A percentile compares a stretch with the other conserved stretches of the same genome.
These are phyloP conservation scores for Ambastaia sidthimunki DNA, from an alignment of 2,797 vertebrate species.

Conservation along the genomic window DNA sequence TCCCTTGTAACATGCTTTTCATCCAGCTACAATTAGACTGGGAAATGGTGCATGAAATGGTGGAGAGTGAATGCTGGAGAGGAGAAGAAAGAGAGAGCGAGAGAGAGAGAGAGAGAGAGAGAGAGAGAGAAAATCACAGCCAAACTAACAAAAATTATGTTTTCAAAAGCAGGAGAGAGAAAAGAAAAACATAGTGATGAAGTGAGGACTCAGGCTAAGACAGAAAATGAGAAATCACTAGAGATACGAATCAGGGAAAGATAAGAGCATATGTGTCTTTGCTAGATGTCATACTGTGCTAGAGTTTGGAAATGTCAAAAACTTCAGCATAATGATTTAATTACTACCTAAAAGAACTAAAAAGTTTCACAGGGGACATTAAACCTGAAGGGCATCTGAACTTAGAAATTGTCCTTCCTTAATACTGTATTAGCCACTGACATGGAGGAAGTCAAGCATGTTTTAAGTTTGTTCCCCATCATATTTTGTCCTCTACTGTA, in stretches of 20 bases:
- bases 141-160: constrained; percentile 30
- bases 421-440: constrained; percentile 36
- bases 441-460: constrained; percentile 43
- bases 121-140: constrained; percentile 10
- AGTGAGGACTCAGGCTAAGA: constrained; percentile 48
- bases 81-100: constrained; percentile 7
- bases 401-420: constrained; percentile 55
- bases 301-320: constrained; percentile 42
- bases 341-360: constrained; percentile 59
- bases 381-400: constrained; percentile 51
- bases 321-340: constrained; percentile 55
- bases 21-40: constrained; percentile 82
- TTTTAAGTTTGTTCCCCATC: constrained; percentile 59
- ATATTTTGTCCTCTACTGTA: constrained; percentile 56
- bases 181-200: constrained; percentile 61
- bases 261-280: constrained; percentile 33
- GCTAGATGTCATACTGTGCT: constrained; percentile 41
- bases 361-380: constrained; percentile 55
- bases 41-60: constrained; percentile 81
- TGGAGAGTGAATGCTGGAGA: constrained; percentile 46
- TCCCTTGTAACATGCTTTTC: constrained; percentile 45
- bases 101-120: too few relatives aligned
- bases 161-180: constrained; percentile 27
- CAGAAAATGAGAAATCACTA: constrained; percentile 22
- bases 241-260: constrained; percentile 18